Conservation (phyloP, 2,797 vertebrate genomes). For the Propithecus perrieri region DNA sequence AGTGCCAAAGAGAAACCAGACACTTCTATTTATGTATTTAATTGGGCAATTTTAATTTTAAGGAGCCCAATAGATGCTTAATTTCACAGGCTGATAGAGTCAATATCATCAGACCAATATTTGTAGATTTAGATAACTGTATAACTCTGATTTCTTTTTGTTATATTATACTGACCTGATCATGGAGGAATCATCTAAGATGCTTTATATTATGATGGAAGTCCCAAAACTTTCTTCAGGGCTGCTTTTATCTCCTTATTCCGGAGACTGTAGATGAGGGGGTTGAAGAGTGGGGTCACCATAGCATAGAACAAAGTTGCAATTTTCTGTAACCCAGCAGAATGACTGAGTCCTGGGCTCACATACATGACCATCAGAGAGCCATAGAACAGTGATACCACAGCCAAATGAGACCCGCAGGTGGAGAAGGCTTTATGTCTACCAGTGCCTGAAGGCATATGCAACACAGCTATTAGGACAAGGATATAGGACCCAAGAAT, state of each 20-base stretch:
- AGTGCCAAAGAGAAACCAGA: background rate
- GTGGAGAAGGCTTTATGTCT: constrained; percentile 67
- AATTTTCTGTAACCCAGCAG: constrained; percentile 61
- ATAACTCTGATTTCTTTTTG: background rate
- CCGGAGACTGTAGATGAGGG: constrained; percentile 68
- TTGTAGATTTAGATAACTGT: background rate
- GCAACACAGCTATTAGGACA: constrained; percentile 48
- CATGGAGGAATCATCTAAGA: background rate
- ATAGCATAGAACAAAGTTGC: constrained; percentile 70
- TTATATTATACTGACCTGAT: background rate
- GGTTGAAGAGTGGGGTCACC: constrained; percentile 63
- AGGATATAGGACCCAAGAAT: constrained; percentile 63
- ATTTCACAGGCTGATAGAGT: background rate
- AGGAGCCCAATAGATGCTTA: background rate
- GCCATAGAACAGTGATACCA: constrained; percentile 67
- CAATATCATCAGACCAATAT: background rate
- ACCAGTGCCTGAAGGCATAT: constrained; percentile 35
- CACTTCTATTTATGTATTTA: background rate
- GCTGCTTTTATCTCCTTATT: constrained; percentile 72
- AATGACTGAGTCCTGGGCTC: constrained; percentile 39
- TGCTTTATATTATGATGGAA: background rate
- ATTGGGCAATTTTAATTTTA: background rate
- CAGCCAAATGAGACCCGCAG: constrained; percentile 64
- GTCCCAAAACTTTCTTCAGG: constrained; percentile 1
- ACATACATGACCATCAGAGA: constrained; percentile 65